Base-by-base conservation (phyloP, 2,113 vertebrate genomes). In the Sapajus apella region DNA sequence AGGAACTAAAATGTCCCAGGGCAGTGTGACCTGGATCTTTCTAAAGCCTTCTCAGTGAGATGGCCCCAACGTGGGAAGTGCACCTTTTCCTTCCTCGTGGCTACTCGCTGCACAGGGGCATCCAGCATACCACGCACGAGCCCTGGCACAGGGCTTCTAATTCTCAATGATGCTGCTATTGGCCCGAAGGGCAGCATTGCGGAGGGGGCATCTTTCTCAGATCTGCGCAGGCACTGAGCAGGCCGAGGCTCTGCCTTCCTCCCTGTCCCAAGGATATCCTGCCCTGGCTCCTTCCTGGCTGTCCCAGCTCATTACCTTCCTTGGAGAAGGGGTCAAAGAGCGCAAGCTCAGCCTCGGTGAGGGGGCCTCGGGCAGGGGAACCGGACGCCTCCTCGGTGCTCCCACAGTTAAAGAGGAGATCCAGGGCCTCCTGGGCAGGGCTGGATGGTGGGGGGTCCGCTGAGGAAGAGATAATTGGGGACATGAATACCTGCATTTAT, bases 271-370 rank as follows among this genome's bases (percentile, higher is more conserved):
- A 50, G 23, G 23, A 43, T 21, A 30, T 55, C 56, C 56, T 8
- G 16, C 43, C 35, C 47, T 55, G 50, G 37, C 50, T 52, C 32
- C 12, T 12, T 20, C 27, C 17, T 16, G 4, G 40, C 47, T 2
- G 1, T 37, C 56, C 72, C 83, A 55, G 32, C 47, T n/a, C 40
- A 79, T 97, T 92, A 99, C 99, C 99, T 98, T 99, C 98, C 98
- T 99, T 99, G 94, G 98, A 99, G 98, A 99, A 99, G 37, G 99
- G 99, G 95, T 99, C 99, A 61, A 99, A 99, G 61, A 99, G 98
- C 23, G 99, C 99, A 61, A 99, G 96, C 97, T 99, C 99, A 0
- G 98, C 98, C 47, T 99, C 98, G 5, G 99, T 99, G 84, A 99
- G 98, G 2, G 90, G 96, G 27, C 97, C 95, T 20, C 16, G 84